A percentile compares a stretch with the other conserved stretches of the same genome.
Conservation (phyloP, 2,888 invertebrate species). For the Pheosia gnoma region DNA sequence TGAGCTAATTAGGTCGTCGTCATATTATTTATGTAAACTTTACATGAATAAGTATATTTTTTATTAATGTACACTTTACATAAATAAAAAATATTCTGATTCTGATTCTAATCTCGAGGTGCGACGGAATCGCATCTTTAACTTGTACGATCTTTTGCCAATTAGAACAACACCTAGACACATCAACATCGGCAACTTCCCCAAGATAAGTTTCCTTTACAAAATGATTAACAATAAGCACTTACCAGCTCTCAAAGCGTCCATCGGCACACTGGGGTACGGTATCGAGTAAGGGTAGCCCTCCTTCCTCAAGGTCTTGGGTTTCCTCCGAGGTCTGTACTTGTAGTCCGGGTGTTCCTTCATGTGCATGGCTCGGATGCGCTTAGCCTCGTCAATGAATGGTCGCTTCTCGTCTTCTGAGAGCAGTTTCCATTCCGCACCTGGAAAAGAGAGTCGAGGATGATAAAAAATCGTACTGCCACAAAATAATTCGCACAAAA, state of each 20-base stretch:
- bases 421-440: slow-evolving; percentile 98
- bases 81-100: too few species aligned
- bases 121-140: too few species aligned
- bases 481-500: neutral
- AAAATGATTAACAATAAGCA: slow-evolving; percentile 3
- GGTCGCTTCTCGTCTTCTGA: slow-evolving; percentile 97
- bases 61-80: too few species aligned
- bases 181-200: too few species aligned
- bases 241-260: slow-evolving; percentile 93
- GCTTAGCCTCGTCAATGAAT: slow-evolving; percentile 98
- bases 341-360: slow-evolving; percentile 98
- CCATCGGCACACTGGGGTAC: slow-evolving; percentile 95
- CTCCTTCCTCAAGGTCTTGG: slow-evolving; percentile 94
- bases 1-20: too few species aligned
- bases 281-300: slow-evolving; percentile 97
- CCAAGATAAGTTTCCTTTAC: too few species aligned
- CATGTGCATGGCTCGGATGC: slow-evolving; percentile 97
- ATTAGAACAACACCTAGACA: too few species aligned
- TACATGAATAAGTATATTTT: too few species aligned
- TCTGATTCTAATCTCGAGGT: too few species aligned
- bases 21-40: too few species aligned
- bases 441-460: slow-evolving; percentile 61
- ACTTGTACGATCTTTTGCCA: too few species aligned
- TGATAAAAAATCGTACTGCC: neutral
- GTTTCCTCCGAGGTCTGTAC: slow-evolving; percentile 94